Evolutionary conservation across 2,888 invertebrate species (phyloP), one percentile per base, ranked within the genome.

Genomic region (Dyspetes luteomarginatus): DNA sequence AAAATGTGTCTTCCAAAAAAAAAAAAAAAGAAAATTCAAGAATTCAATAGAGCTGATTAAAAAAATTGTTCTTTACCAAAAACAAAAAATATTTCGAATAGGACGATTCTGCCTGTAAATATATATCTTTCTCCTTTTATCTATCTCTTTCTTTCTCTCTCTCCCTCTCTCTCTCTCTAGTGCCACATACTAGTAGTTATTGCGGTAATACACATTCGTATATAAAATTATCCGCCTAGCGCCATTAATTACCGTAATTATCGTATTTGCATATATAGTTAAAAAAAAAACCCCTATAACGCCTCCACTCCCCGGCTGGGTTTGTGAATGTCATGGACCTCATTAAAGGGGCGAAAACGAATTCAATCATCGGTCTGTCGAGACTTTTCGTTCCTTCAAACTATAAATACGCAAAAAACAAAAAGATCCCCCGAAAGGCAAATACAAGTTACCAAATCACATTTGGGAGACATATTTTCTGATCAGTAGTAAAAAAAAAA

Each of bases 1-100:
- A 96, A 96, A 96, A 96, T 96, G 96, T 96, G 96, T 95, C 95
- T 95, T 94, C 94, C 94, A 95, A 94, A 93, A 93, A 94, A 92
- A 93, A 64, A 62, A 69, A 64, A 28, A n/a, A 62, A 93, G 93
- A 64, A 74, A 65, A 58, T 17, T 22, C 22, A 56, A 1, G 7
- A 24, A 45, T 12, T 15, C 62, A 50, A 67, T 24, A 36, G 71
- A 15, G 24, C 62, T 65, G 65, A 74, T 22, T 41, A 55, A 45
- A 22, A 36, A 58, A 58, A 45, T 56, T 55, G 41, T 67, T 81
- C 75, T 84, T 84, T 83, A 82, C 83, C 82, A 84, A 77, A 62
- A 73, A 15, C 43, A 30, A 69, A 56, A 17, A 58, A 75, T 79
- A 81, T 81, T 64, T 26, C 77, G 72, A 83, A 73, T 82, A 84